Base-by-base conservation (phyloP, 2,113 vertebrate species). In the Ceyx margarethae region DNA sequence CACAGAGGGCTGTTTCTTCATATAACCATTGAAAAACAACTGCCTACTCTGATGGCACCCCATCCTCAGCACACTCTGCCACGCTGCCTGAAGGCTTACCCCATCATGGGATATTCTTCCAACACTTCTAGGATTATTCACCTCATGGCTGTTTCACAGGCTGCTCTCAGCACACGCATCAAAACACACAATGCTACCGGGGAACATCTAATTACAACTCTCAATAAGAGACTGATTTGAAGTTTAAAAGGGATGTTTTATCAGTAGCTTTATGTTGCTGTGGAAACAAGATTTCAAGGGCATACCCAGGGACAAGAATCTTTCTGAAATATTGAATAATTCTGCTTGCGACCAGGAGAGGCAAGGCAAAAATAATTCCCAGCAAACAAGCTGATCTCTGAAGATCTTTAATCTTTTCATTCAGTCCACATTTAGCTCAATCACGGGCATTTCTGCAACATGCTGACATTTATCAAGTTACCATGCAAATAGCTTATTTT, bases 211-310 rank as follows among this genome's bases (percentile, higher is more conserved):
- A 91, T 74, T 74, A 71, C 60, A 87, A 72, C 76, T 58, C 85
- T 13, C 79, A 73, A 91, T 54, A 82, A 91, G 71, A 82, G 37
- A 48, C 40, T 2, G 58, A 77, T 57, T 71, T 46, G 35, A 87
- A 87, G 89, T 91, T 92, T 71, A 77, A 89, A 95, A 89, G 68
- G 56, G 43, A 73, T 25, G 56, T 81, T 93, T 85, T 54, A 92
- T 82, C 92, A 42, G 84, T 66, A 92, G 87, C 72, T 80, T 93
- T 45, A 16, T 48, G 94, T 91, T 96, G 82, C 94, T 67, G 79
- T 91, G 91, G 94, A 91, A 96, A 96, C 96, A 90, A 37, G 81
- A 89, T 82, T 95, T 79, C 72, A 75, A 91, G 91, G 91, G 87
- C 75, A 92, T 53, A 93, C 28, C 81, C 67, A 89, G 68, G 60